Evolutionary conservation across 2,113 vertebrate genomes (phyloP).

Genomic region (Callipepla californica): DNA sequence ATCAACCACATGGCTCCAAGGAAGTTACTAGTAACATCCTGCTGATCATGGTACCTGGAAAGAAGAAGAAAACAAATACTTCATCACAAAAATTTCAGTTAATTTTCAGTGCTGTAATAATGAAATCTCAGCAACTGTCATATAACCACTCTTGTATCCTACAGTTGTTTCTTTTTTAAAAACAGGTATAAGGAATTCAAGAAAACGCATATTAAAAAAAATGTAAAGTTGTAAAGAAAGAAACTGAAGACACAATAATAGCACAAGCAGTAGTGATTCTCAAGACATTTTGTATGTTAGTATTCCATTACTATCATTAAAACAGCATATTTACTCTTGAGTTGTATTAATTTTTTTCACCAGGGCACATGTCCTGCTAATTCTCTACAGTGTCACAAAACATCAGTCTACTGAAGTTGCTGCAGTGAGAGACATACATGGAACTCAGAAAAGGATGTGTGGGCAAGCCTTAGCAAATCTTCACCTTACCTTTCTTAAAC

Average conservation of each 20-base stretch:
- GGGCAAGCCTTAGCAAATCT: neutral
- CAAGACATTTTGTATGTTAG: neutral
- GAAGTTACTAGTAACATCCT: constrained; percentile 98
- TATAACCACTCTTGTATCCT: neutral
- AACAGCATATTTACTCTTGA: neutral
- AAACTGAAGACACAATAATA: neutral
- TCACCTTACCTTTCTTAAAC: neutral
- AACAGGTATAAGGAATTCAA: neutral
- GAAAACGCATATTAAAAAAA: neutral
- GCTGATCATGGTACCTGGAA: constrained; percentile 95
- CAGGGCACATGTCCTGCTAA: neutral
- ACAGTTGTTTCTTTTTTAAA: neutral
- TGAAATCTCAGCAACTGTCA: neutral
- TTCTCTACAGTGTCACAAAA: neutral
- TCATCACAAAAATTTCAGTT: neutral
- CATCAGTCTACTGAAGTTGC: neutral
- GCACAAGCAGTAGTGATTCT: neutral
- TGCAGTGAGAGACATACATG: neutral
- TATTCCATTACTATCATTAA: neutral
- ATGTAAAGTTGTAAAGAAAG: neutral
- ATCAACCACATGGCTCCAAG: constrained; percentile 99
- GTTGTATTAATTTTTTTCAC: neutral
- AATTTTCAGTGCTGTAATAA: neutral
- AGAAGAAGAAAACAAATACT: constrained; percentile 44
- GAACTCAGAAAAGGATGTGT: neutral